These are phyloP conservation scores for Tetragonula clypearis DNA, from an alignment of 1,140 invertebrate genomes.

Conservation along the genomic window DNA sequence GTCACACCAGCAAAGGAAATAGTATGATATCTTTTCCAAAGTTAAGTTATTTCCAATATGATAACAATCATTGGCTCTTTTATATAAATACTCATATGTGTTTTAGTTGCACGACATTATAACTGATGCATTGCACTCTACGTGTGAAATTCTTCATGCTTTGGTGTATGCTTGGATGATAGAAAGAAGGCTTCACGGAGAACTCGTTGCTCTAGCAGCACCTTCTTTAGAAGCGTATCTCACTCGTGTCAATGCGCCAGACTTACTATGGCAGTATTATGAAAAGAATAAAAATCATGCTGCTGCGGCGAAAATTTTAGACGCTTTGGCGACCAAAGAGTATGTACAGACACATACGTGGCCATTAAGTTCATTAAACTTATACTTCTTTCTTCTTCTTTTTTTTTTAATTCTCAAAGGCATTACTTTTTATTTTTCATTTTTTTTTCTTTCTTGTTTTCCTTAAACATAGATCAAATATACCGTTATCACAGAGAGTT, in stretches of 20 bases:
- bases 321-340: slow-evolving; percentile 92
- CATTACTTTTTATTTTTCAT: not conserved
- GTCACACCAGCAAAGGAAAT: slow-evolving; percentile 76
- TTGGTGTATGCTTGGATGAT: slow-evolving; percentile 97
- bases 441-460: slow-evolving; percentile 4
- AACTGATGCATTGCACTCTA: slow-evolving; percentile 79
- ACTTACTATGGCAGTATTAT: slow-evolving; percentile 98
- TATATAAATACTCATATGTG: slow-evolving; percentile 19
- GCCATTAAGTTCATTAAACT: not conserved
- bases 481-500: slow-evolving; percentile 88
- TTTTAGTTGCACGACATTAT: slow-evolving; percentile 80
- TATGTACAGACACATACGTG: slow-evolving; percentile 75
- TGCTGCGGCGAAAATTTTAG: slow-evolving; percentile 95
- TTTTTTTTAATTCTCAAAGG: not conserved
- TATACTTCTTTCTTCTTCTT: not conserved
- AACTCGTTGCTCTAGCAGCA: slow-evolving; percentile 89
- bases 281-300: slow-evolving; percentile 95
- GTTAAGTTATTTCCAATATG: not conserved
- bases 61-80: not conserved
- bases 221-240: slow-evolving; percentile 93
- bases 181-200: slow-evolving; percentile 88
- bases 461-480: slow-evolving; percentile 81
- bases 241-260: slow-evolving; percentile 87
- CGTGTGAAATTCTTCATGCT: slow-evolving; percentile 95
- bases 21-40: slow-evolving; percentile 63